These are phyloP conservation scores for Ornithoptera priamus DNA, from an alignment of 2,888 invertebrate genomes.

Conservation along the genomic window DNA sequence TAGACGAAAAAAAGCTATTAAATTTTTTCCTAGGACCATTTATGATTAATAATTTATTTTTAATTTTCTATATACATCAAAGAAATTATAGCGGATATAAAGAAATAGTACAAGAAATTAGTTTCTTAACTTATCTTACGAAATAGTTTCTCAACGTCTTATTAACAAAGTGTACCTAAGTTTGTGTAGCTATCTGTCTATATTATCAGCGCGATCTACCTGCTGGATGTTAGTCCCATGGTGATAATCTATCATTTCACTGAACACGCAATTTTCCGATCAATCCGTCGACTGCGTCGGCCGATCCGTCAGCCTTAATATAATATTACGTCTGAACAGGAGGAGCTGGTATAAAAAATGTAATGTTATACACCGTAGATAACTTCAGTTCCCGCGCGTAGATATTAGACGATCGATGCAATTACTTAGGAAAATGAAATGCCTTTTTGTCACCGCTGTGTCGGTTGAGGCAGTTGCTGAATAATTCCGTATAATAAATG, in stretches of 20 bases:
- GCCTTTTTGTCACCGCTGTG: slow-evolving; percentile 3
- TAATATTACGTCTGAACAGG: slow-evolving; percentile 13
- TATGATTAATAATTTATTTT: no score
- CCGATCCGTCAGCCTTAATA: slow-evolving; percentile 40
- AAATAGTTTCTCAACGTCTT: not conserved
- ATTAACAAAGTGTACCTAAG: not conserved
- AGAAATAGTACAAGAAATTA: not conserved
- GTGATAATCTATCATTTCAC: slow-evolving; percentile 59
- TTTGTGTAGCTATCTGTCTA: slow-evolving; percentile 38
- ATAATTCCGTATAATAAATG: slow-evolving; percentile 13
- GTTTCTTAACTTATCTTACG: not conserved
- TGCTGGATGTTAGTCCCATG: slow-evolving; percentile 54
- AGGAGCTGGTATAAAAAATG: slow-evolving; percentile 16
- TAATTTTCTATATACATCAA: no score
- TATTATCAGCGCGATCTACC: slow-evolving; percentile 53
- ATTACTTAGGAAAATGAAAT: slow-evolving; percentile 7
- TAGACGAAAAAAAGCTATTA: no score
- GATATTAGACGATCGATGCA: slow-evolving; percentile 10
- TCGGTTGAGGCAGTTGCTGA: slow-evolving; percentile 6
- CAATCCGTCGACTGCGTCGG: slow-evolving; percentile 50
- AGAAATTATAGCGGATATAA: no score
- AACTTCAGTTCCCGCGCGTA: slow-evolving; percentile 10
- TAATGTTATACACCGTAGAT: slow-evolving; percentile 3
- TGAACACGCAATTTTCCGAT: slow-evolving; percentile 61
- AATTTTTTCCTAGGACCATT: no score